phyloP scores from a whole-genome alignment of 2,113 vertebrate genomes.

The cattle (Bos taurus) region DNA sequence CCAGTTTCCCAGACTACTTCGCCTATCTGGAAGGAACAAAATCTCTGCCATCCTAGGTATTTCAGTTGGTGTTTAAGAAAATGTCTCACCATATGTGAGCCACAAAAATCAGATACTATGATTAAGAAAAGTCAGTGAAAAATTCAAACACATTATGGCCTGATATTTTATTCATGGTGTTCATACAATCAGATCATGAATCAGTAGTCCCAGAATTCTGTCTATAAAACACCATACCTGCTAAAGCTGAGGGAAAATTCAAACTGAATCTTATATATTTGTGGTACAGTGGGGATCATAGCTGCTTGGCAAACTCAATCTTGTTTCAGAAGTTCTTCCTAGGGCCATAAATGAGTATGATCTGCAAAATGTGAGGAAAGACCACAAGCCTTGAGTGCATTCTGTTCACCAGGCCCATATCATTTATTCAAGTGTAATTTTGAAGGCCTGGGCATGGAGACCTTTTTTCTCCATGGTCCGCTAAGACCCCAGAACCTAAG shows the following conservation, averaged over 20 bases:
- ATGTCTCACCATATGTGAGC: background rate
- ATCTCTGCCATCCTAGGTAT: background rate
- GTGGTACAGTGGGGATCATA: background rate
- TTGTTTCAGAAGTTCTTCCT: background rate
- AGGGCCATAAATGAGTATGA: background rate
- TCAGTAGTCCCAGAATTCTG: background rate
- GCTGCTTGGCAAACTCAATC: background rate
- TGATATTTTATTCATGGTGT: background rate
- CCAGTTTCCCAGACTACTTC: constrained; percentile 14
- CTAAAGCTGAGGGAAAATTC: background rate
- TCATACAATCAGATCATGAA: background rate
- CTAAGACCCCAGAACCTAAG: background rate
- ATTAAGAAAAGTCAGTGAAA: background rate
- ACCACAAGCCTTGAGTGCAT: background rate
- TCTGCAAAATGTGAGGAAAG: background rate
- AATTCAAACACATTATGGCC: background rate
- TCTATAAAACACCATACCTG: background rate
- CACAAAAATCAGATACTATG: background rate
- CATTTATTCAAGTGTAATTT: background rate
- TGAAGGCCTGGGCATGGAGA: background rate
- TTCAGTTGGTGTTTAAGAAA: background rate
- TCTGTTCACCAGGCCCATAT: background rate
- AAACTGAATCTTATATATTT: background rate
- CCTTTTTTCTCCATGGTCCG: background rate
- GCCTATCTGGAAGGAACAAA: background rate